These are phyloP conservation scores for Erynnis tages DNA, from an alignment of 2,888 invertebrate species.

Conservation along the genomic window DNA sequence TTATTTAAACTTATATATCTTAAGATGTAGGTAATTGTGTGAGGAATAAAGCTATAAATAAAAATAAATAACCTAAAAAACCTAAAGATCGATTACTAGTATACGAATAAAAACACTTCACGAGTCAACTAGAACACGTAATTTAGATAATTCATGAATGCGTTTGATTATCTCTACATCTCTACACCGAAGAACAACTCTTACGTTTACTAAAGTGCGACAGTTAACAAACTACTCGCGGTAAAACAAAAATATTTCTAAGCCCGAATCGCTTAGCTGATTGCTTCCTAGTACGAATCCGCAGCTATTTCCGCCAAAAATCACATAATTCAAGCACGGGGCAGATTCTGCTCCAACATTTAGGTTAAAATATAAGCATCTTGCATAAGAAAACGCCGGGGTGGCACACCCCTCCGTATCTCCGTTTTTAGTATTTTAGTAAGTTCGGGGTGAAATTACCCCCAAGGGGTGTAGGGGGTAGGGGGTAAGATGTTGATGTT, in stretches of 20 bases:
- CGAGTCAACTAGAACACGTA: no score
- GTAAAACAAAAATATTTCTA: slow-evolving; percentile 2
- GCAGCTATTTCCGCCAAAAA: slow-evolving; percentile 33
- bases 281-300: slow-evolving; percentile 20
- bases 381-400: slow-evolving; percentile 79
- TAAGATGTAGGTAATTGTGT: no score
- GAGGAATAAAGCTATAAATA: no score
- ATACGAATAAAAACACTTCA: no score
- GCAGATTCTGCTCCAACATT: slow-evolving; percentile 57
- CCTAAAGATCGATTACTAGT: no score
- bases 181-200: no score
- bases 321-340: slow-evolving; percentile 41
- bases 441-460: slow-evolving; percentile 78
- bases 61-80: no score
- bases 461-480: slow-evolving; percentile 47
- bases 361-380: slow-evolving; percentile 81
- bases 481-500: slow-evolving; percentile 79
- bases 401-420: slow-evolving; percentile 66
- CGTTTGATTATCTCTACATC: no score
- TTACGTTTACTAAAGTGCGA: no score
- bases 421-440: slow-evolving; percentile 82
- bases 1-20: no score
- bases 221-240: no score
- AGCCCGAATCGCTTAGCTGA: slow-evolving; percentile 19
- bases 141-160: no score